Conservation (phyloP, 2,888 invertebrate genomes). For the Tiphia femorata region DNA sequence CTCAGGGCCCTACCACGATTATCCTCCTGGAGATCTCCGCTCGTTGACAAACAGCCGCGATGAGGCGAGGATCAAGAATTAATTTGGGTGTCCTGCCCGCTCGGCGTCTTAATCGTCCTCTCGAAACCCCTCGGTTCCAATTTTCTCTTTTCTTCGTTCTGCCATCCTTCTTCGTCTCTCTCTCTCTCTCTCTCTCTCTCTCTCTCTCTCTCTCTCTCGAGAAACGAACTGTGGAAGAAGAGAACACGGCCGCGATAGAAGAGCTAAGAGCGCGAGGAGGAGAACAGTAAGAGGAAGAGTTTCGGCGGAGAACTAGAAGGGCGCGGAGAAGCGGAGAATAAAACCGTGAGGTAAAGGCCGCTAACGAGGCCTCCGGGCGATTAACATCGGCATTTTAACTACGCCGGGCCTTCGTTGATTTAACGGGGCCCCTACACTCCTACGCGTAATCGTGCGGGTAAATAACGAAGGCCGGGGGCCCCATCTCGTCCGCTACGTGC, state of each 20-base stretch:
- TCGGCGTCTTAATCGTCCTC: not conserved
- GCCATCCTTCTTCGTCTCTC: no score
- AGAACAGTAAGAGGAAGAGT: not conserved
- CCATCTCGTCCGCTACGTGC: not conserved
- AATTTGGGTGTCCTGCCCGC: not conserved
- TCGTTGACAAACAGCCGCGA: not conserved
- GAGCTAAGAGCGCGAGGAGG: not conserved
- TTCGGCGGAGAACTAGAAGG: no score
- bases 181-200: constrained; percentile 1
- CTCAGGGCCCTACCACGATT: no score
- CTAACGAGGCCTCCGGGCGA: constrained; percentile 53
- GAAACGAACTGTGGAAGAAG: not conserved
- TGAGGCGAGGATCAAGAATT: not conserved
- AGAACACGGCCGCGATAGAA: not conserved
- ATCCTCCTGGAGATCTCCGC: no score
- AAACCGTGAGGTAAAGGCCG: constrained; percentile 41
- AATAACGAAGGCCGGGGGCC: constrained; percentile 35
- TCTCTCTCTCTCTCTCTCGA: no score
- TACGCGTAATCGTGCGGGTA: constrained; percentile 44
- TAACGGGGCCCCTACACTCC: constrained; percentile 44
- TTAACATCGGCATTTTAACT: constrained; percentile 59
- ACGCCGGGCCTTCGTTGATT: constrained; percentile 46
- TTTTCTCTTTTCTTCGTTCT: no score
- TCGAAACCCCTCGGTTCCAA: not conserved
- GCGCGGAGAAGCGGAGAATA: no score